phyloP scores from a whole-genome alignment of 2,888 invertebrate species.

The Tenodera sinensis region DNA sequence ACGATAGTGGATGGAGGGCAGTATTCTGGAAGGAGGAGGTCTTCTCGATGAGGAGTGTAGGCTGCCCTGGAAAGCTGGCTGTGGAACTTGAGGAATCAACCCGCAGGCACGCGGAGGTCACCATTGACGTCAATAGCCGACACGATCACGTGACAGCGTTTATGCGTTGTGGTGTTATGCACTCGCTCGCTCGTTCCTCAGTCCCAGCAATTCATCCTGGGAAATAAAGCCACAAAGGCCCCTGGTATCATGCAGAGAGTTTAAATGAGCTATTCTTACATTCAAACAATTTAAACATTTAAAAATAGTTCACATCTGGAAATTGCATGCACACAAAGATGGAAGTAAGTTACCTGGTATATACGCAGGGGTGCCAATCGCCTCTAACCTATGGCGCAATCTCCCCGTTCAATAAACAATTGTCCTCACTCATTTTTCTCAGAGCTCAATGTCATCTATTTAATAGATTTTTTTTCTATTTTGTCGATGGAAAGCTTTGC shows the following conservation, averaged over 20 bases:
- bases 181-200: neutral
- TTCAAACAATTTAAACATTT: no score
- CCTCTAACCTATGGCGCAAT: no score
- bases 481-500: no score
- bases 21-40: neutral
- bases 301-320: no score
- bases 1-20: neutral
- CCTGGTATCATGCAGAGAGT: neutral
- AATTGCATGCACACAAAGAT: no score
- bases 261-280: no score
- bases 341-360: no score
- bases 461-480: no score
- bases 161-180: neutral
- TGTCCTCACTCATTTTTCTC: no score
- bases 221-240: constrained; percentile 45
- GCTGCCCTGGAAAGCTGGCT: neutral
- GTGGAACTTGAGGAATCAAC: neutral
- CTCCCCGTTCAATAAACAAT: no score
- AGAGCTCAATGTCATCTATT: no score
- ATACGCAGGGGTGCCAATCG: no score
- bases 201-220: constrained; percentile 39
- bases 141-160: constrained; percentile 14
- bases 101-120: constrained; percentile 55
- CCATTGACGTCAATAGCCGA: constrained; percentile 64
- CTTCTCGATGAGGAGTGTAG: neutral